Evolutionary conservation across 1,140 invertebrate species (phyloP), one percentile per base, ranked within the genome.

Genomic region (Hylaeus volcanicus): DNA sequence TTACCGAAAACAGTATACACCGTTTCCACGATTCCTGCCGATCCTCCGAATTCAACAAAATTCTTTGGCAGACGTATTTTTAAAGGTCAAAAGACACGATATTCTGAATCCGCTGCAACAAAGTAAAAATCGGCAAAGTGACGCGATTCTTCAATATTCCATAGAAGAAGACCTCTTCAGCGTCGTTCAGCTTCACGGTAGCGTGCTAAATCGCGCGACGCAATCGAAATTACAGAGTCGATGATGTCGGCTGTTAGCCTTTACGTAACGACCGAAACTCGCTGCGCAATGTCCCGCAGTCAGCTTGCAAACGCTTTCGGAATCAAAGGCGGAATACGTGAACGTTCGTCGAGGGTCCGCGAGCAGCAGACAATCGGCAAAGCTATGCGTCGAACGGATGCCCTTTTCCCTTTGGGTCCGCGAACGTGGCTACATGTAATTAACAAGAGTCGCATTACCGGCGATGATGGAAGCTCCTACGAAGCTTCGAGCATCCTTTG

Each of bases 321-420:
- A 43, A 64, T 64, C 61, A 37, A 43, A 43, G 5, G 61, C 61
- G 11, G 61, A 39, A 39, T 43, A 14, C 12, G 12, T 64, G 12
- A 64, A 37, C 11, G 5, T 14, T 12, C 39, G 37, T 6, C 12
- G 37, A 64, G 37, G 12, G 26, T 68, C n/a, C 48, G n/a, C 66
- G 66, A 37, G 55, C 39, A 26, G 37, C 6, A 9, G 12, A 73
- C 55, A 73, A 61, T 73, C 43, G 71, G n/a, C 71, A 48, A 39
- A 48, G 56, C 56, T 15, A n/a, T 15, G 55, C 6, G 11, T 61
- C 26, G 26, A 63, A 41, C 58, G 43, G 43, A 41, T 74, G 61
- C 45, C 43, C 6, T 74, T 63, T 48, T 63, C 58, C 43, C 58
- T 51, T 63, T 63, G 14, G 12, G 14, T 43, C 61, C 45, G 8